Conservation (phyloP, 1,140 invertebrate genomes). For the Sitodiplosis mosellana region DNA sequence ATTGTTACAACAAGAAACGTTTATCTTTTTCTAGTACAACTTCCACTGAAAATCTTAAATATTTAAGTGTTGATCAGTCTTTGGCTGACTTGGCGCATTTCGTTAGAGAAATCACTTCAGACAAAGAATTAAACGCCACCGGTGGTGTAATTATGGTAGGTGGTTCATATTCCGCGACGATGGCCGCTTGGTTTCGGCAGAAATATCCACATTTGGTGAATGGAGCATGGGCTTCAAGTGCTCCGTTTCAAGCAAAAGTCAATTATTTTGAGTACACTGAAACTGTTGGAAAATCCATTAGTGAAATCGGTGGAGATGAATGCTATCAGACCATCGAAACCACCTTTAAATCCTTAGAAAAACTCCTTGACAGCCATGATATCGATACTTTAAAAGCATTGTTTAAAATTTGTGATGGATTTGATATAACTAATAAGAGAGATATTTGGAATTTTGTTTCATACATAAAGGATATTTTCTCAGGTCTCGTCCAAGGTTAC, state of each 20-base stretch:
- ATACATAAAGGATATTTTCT: slow-evolving; percentile 17
- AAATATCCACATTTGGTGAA: slow-evolving; percentile 55
- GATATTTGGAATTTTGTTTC: slow-evolving; percentile 19
- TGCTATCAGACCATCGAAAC: slow-evolving; percentile 28
- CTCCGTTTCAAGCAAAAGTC: slow-evolving; percentile 44
- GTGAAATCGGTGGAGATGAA: slow-evolving; percentile 22
- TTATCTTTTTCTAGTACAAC: slow-evolving; percentile 15
- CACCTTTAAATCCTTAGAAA: slow-evolving; percentile 30
- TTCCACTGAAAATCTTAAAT: slow-evolving; percentile 40
- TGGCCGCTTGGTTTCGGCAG: slow-evolving; percentile 56
- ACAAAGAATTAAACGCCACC: slow-evolving; percentile 25
- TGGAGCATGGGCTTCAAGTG: slow-evolving; percentile 42
- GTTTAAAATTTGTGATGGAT: slow-evolving; percentile 22
- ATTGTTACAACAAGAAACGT: too few relatives aligned
- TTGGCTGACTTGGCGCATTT: slow-evolving; percentile 57
- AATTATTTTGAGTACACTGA: slow-evolving; percentile 35
- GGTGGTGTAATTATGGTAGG: slow-evolving; percentile 21
- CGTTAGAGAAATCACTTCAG: slow-evolving; percentile 24
- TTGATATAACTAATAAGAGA: slow-evolving; percentile 16
- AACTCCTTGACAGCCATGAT: slow-evolving; percentile 19
- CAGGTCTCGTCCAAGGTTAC: slow-evolving; percentile 17
- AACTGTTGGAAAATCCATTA: slow-evolving; percentile 12
- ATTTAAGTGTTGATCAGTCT: slow-evolving; percentile 54
- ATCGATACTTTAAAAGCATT: slow-evolving; percentile 13
- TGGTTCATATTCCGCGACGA: slow-evolving; percentile 54